Conservation (phyloP, 53 echinoderm and acorn worm genomes). For the Temnopleurus reevesii region DNA sequence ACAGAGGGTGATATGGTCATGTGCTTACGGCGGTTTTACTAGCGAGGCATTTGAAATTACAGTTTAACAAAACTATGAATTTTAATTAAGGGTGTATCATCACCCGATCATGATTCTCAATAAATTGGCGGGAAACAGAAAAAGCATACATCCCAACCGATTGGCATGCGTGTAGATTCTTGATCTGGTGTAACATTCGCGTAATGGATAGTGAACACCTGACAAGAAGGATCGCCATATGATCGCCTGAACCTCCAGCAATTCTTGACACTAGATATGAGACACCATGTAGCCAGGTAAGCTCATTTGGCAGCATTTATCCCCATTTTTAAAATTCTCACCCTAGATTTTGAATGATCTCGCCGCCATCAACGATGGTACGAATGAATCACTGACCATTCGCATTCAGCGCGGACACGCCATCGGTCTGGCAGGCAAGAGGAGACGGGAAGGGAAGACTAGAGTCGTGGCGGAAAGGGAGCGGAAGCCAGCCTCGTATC, state of each 20-base stretch:
- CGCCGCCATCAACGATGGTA: not conserved
- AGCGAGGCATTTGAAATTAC: no score
- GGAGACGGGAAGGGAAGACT: not conserved
- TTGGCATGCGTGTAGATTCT: not conserved
- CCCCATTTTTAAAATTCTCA: not conserved
- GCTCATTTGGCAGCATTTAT: conserved; percentile 14
- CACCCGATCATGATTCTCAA: not conserved
- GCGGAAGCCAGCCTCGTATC: conserved; percentile 47
- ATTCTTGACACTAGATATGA: conserved; percentile 19
- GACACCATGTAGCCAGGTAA: not conserved
- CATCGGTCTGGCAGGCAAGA: not conserved
- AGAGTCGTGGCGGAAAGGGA: conserved; percentile 10
- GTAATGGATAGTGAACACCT: conserved; percentile 6
- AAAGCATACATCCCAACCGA: not conserved
- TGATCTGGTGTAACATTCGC: not conserved
- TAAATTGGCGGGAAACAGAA: not conserved
- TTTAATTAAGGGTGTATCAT: not conserved
- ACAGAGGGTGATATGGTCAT: not conserved
- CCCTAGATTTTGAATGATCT: not conserved
- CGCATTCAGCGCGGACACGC: not conserved
- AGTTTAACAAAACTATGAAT: no score
- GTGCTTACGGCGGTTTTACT: no score
- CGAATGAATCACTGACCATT: not conserved
- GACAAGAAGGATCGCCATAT: not conserved
- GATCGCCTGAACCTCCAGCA: not conserved